These are phyloP conservation scores for Umimayanthus chanpuru DNA, from an alignment of 92 coral and sea anemone genomes.

Conservation along the genomic window DNA sequence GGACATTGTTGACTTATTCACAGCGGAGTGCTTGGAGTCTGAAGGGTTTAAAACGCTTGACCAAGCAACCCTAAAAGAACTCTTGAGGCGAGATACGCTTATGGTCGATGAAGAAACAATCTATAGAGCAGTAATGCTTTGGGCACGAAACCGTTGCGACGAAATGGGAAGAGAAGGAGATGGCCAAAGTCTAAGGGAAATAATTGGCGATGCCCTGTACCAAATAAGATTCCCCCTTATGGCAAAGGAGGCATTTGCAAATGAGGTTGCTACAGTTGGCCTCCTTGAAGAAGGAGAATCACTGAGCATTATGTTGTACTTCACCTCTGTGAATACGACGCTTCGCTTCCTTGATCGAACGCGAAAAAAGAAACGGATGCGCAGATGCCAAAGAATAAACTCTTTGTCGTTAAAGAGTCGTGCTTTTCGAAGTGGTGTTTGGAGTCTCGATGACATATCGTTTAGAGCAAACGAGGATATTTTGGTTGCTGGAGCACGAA, in stretches of 20 bases:
- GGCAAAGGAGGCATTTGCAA: constrained; percentile 25
- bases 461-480: no score
- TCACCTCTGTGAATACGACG: neutral
- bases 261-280: constrained; percentile 30
- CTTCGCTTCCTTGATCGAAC: constrained; percentile 10
- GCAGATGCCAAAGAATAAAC: neutral
- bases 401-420: neutral
- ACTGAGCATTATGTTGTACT: neutral
- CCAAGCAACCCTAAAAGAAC: constrained; percentile 26
- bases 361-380: neutral
- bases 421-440: neutral
- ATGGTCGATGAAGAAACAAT: constrained; percentile 34
- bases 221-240: constrained; percentile 39
- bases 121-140: constrained; percentile 21
- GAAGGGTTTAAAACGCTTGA: constrained; percentile 22
- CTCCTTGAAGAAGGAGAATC: constrained; percentile 27
- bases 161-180: constrained; percentile 2
- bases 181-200: constrained; percentile 10
- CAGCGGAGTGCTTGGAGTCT: constrained; percentile 1
- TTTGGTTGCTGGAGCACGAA: no score
- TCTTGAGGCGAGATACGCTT: constrained; percentile 38
- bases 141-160: constrained; percentile 22
- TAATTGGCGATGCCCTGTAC: constrained; percentile 43
- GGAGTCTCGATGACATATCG: no score
- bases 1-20: neutral